Percentiles rank a stretch among this genome's conserved stretches.
These are phyloP conservation scores for Himalopsyche phryganea DNA, from an alignment of 1,140 invertebrate species.

Conservation along the genomic window DNA sequence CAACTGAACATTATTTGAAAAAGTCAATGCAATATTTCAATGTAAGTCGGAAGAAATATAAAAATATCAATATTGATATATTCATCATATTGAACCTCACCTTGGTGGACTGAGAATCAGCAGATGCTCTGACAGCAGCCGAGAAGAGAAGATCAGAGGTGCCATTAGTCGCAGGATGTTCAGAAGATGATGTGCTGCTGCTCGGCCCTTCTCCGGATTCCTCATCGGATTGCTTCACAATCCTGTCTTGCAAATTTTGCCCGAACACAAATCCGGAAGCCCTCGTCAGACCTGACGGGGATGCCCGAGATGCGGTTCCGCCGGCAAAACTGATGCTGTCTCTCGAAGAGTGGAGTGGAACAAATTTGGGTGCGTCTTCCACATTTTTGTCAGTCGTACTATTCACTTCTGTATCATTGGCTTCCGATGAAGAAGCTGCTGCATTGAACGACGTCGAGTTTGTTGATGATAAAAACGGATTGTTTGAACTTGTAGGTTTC, in stretches of 20 bases:
- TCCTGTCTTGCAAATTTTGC: conserved; percentile 85
- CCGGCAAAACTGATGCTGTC: conserved; percentile 41
- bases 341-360: conserved; percentile 44
- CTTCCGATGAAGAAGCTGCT: conserved; percentile 2
- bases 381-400: conserved; percentile 37
- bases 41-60: no score
- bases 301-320: conserved; percentile 38
- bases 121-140: conserved; percentile 50
- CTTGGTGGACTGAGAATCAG: conserved; percentile 36
- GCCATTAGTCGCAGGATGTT: conserved; percentile 54
- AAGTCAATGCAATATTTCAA: no score
- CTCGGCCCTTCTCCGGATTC: conserved; percentile 42
- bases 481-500: conserved; percentile 6
- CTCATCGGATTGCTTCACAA: conserved; percentile 48
- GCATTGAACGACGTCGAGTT: not conserved
- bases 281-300: conserved; percentile 39
- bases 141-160: conserved; percentile 59
- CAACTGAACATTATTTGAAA: no score
- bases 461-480: conserved; percentile 7
- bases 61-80: no score
- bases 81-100: no score
- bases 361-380: conserved; percentile 47
- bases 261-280: conserved; percentile 79
- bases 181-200: conserved; percentile 40
- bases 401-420: conserved; percentile 33